Conservation (phyloP, 2,888 invertebrate species). For the Pachliopta kotzebuea region DNA sequence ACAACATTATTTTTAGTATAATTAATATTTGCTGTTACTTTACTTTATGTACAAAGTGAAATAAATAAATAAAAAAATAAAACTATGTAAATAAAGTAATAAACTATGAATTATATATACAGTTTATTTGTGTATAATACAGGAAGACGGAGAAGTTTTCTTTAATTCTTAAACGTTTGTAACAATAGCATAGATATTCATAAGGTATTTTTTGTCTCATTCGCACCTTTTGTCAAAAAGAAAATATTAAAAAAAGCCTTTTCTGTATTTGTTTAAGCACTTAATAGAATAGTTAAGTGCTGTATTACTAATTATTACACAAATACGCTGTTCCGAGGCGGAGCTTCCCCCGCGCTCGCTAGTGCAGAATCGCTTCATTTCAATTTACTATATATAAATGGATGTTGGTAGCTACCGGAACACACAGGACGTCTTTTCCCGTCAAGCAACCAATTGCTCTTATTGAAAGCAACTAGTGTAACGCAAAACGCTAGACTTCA, state of each 20-base stretch:
- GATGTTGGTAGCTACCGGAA: slow-evolving; percentile 19
- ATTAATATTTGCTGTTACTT: too few species aligned
- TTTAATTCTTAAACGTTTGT: too few species aligned
- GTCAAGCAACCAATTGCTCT: slow-evolving; percentile 15
- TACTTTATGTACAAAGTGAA: too few species aligned
- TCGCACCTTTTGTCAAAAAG: too few species aligned
- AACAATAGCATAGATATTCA: too few species aligned
- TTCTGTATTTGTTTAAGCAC: slow-evolving; percentile 42
- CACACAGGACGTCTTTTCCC: slow-evolving; percentile 23
- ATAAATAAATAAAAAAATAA: too few species aligned
- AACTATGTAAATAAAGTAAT: too few species aligned
- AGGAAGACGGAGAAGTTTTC: too few species aligned
- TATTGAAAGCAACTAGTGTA: slow-evolving; percentile 17
- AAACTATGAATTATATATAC: too few species aligned
- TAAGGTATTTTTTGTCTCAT: too few species aligned
- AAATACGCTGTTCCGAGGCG: slow-evolving; percentile 60
- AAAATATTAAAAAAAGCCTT: slow-evolving; percentile 13
- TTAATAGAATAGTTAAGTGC: slow-evolving; percentile 55
- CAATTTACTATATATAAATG: slow-evolving; percentile 32
- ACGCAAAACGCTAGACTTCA: slow-evolving; percentile 13
- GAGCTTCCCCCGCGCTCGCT: slow-evolving; percentile 48
- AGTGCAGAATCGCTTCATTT: slow-evolving; percentile 30
- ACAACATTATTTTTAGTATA: too few species aligned
- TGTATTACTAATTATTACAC: slow-evolving; percentile 72
- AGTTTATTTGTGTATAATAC: too few species aligned